These are phyloP conservation scores for Philopotamus ludificatus DNA, from an alignment of 1,140 invertebrate genomes.

Conservation along the genomic window DNA sequence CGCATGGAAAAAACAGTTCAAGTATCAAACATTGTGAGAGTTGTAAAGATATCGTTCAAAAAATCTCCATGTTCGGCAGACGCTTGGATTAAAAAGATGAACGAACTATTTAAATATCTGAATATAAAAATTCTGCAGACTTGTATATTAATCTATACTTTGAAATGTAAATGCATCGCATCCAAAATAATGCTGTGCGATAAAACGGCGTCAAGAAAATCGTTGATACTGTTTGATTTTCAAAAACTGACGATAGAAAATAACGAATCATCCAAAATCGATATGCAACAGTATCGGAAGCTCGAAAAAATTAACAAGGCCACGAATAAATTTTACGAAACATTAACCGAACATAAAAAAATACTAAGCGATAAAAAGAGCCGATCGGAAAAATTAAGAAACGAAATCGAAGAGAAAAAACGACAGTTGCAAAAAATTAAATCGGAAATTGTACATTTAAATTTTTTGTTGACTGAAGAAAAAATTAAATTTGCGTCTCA, in stretches of 20 bases:
- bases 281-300: not conserved
- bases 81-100: conserved; percentile 56
- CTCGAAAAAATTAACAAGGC: not conserved
- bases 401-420: not conserved
- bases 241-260: conserved; percentile 59
- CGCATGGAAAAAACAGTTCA: conserved; percentile 54
- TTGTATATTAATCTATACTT: conserved; percentile 53
- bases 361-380: not conserved
- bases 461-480: no score
- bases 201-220: conserved; percentile 54
- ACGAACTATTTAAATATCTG: conserved; percentile 53
- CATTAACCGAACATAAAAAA: not conserved
- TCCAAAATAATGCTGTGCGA: conserved; percentile 52
- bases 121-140: conserved; percentile 55
- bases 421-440: not conserved
- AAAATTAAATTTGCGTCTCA: no score
- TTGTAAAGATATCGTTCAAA: conserved; percentile 42
- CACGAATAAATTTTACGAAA: not conserved
- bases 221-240: conserved; percentile 56
- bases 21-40: conserved; percentile 17
- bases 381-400: not conserved
- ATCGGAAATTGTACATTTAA: not conserved
- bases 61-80: conserved; percentile 57
- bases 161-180: conserved; percentile 53
- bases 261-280: not conserved